These are phyloP conservation scores for Leucania comma DNA, from an alignment of 2,888 invertebrate genomes.

Conservation along the genomic window DNA sequence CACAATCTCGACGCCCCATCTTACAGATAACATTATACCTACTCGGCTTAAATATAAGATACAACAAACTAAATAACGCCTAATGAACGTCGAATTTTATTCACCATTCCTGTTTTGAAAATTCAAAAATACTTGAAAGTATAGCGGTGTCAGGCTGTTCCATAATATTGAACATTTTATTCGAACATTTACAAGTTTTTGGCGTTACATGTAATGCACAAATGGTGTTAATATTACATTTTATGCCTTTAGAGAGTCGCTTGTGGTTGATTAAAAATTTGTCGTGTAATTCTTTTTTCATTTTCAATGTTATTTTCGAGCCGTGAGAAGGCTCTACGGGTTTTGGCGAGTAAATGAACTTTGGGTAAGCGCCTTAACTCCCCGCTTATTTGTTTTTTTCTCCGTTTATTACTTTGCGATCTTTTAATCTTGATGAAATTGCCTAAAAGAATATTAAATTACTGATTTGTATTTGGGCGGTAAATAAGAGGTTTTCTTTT, in stretches of 20 bases:
- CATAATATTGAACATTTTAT: slow-evolving; percentile 85
- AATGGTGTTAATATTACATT: slow-evolving; percentile 86
- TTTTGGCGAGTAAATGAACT: slow-evolving; percentile 56
- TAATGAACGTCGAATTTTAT: slow-evolving; percentile 85
- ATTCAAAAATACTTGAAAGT: slow-evolving; percentile 75
- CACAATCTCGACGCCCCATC: slow-evolving; percentile 86
- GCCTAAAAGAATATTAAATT: slow-evolving; percentile 41
- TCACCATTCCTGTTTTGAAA: slow-evolving; percentile 77
- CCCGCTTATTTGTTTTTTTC: slow-evolving; percentile 58
- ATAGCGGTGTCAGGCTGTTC: slow-evolving; percentile 79
- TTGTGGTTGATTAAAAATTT: slow-evolving; percentile 83
- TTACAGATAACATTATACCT: slow-evolving; percentile 80
- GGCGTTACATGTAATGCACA: slow-evolving; percentile 82
- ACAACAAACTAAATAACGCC: slow-evolving; percentile 76
- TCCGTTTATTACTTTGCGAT: slow-evolving; percentile 61
- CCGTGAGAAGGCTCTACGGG: slow-evolving; percentile 67
- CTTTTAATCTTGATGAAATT: slow-evolving; percentile 53
- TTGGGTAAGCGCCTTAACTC: slow-evolving; percentile 53
- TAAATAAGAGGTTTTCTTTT: slow-evolving; percentile 10
- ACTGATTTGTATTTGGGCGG: slow-evolving; percentile 25
- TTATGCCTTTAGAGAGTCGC: slow-evolving; percentile 80
- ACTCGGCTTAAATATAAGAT: slow-evolving; percentile 81
- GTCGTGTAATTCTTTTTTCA: slow-evolving; percentile 68
- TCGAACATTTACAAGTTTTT: slow-evolving; percentile 79
- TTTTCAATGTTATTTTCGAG: slow-evolving; percentile 70